These are phyloP conservation scores for Pterocles gutturalis DNA, from an alignment of 2,113 vertebrate species.

Conservation along the genomic window DNA sequence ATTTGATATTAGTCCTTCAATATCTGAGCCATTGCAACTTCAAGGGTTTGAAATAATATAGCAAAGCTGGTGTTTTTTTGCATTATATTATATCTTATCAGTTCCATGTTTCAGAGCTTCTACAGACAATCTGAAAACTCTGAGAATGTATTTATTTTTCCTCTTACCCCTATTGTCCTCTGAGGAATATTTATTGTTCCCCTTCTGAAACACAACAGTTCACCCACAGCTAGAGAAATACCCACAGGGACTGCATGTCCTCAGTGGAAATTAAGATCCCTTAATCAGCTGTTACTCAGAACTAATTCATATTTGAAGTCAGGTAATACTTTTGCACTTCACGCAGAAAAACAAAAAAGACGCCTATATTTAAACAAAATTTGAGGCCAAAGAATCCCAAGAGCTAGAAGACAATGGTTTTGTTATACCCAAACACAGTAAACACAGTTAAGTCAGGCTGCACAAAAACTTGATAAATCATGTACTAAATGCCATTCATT, in stretches of 20 bases:
- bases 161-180: background rate
- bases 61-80: accelerated
- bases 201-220: background rate
- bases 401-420: background rate
- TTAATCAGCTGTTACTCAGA: background rate
- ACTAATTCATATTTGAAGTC: background rate
- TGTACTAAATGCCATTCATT: background rate
- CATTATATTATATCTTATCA: background rate
- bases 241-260: background rate
- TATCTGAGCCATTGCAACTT: background rate
- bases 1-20: background rate
- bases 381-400: background rate
- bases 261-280: background rate
- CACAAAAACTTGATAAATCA: background rate
- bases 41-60: background rate
- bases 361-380: background rate
- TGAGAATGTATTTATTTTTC: background rate
- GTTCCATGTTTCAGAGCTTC: background rate
- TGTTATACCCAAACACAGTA: background rate
- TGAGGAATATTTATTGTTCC: background rate
- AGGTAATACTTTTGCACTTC: background rate
- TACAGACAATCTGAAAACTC: background rate
- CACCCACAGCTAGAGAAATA: background rate
- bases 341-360: background rate
- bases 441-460: background rate